These are phyloP conservation scores for Aspidiotus rigidus DNA, from an alignment of 2,888 invertebrate species.

Conservation along the genomic window DNA sequence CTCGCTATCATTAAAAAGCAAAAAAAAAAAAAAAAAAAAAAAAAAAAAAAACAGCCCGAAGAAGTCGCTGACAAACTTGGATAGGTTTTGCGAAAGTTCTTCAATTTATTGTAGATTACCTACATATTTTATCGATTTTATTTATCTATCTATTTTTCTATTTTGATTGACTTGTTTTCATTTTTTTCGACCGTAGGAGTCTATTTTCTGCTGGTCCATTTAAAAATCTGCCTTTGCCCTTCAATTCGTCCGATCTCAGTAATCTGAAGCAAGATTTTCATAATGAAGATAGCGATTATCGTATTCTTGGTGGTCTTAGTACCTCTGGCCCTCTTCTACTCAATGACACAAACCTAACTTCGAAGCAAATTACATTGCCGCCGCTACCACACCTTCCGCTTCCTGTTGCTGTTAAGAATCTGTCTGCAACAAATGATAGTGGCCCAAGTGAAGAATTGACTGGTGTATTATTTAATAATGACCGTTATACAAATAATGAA, in stretches of 20 bases:
- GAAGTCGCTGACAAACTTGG: not conserved
- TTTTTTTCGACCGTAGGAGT: not conserved
- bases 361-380: not conserved
- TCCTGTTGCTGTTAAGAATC: not conserved
- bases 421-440: not conserved
- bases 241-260: not conserved
- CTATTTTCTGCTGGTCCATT: slow-evolving; percentile 9
- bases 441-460: slow-evolving; percentile 4
- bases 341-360: not conserved
- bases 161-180: not conserved
- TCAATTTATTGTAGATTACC: not conserved
- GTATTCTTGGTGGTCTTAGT: slow-evolving; percentile 10
- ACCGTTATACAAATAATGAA: not conserved
- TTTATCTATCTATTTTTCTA: not conserved
- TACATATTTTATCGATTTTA: not conserved
- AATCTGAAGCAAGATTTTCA: not conserved
- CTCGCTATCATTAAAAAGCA: too few species aligned
- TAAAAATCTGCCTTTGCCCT: slow-evolving; percentile 11
- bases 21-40: too few species aligned
- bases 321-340: not conserved
- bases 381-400: too few species aligned
- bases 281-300: slow-evolving; percentile 17
- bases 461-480: not conserved
- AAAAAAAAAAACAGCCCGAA: not conserved
- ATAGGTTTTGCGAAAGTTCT: not conserved